These are phyloP conservation scores for Lasioglossum lativentre DNA, from an alignment of 2,888 invertebrate species.

Conservation along the genomic window DNA sequence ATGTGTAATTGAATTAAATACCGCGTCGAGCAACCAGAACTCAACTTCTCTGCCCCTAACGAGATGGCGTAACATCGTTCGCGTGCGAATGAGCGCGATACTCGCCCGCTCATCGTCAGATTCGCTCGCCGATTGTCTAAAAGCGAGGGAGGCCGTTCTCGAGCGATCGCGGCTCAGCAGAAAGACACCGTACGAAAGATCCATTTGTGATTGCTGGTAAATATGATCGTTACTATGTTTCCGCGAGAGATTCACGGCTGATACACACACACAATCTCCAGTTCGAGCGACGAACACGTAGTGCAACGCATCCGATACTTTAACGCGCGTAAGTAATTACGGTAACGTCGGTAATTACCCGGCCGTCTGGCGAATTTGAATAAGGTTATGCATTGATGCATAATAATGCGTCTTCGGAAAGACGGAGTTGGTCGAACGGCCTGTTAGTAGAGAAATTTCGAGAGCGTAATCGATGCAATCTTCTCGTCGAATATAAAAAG, in stretches of 20 bases:
- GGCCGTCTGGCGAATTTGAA: background rate
- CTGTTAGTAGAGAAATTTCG: background rate
- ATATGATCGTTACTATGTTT: background rate
- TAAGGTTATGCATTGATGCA: background rate
- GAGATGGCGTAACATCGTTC: slow-evolving; percentile 13
- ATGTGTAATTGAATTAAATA: slow-evolving; percentile 53
- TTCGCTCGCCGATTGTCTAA: background rate
- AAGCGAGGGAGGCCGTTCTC: background rate
- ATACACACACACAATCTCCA: background rate
- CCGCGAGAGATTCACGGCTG: background rate
- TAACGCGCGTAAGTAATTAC: background rate
- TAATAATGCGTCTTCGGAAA: background rate
- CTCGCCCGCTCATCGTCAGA: background rate
- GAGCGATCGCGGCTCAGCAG: background rate
- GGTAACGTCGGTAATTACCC: background rate
- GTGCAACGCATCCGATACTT: background rate
- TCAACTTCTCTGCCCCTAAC: background rate
- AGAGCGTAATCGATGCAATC: background rate
- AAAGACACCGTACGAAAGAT: background rate
- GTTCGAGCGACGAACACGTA: background rate
- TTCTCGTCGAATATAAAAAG: background rate
- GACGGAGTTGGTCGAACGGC: too few relatives aligned
- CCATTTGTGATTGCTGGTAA: background rate
- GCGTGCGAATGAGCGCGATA: background rate
- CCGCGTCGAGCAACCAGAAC: slow-evolving; percentile 2